Evolutionary conservation across 2,797 vertebrate species (phyloP), one percentile per base, ranked within the genome.

Genomic region (Xenopus petersii): DNA sequence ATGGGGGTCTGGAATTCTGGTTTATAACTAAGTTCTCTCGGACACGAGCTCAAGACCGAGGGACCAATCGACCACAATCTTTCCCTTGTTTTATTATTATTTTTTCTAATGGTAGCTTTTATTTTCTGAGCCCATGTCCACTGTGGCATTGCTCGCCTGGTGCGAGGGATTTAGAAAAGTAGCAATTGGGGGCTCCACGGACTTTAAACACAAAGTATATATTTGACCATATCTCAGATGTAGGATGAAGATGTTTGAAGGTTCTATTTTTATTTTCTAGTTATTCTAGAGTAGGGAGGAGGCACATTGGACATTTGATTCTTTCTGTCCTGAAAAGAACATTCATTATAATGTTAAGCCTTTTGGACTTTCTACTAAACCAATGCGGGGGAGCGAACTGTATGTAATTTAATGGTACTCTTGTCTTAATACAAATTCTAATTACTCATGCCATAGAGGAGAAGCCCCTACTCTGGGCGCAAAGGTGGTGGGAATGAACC

Each of bases 341-440:
- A 87, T 84, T 86, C 86, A 83, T 83, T 85, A 84, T 77, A 86
- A 85, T 88, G 87, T 84, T 74, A 70, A 86, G 87, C 86, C 80
- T 88, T 88, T 85, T 83, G 83, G 87, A 87, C 84, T 85, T 88
- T 89, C 88, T 89, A 88, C 69, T 85, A 86, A 89, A 92, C 89
- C 91, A 90, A 86, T 88, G 88, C 90, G 89, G 86, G 36, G 30
- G 86, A 87, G 62, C 90, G 89, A 90, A 91, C 89, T 92, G 88
- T 94, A 92, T 89, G 91, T 91, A 90, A 90, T 86, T 93, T 92
- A 90, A 93, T 89, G 92, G 92, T 93, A 89, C 92, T 92, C 91
- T 21, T 91, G 87, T 92, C 93, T 93, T 94, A 93, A 93, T 94
- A 90, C 86, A 93, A 89, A 51, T 92, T 94, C 91, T 89, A 92